phyloP scores from a whole-genome alignment of 2,888 invertebrate species.

The Apoda limacodes region DNA sequence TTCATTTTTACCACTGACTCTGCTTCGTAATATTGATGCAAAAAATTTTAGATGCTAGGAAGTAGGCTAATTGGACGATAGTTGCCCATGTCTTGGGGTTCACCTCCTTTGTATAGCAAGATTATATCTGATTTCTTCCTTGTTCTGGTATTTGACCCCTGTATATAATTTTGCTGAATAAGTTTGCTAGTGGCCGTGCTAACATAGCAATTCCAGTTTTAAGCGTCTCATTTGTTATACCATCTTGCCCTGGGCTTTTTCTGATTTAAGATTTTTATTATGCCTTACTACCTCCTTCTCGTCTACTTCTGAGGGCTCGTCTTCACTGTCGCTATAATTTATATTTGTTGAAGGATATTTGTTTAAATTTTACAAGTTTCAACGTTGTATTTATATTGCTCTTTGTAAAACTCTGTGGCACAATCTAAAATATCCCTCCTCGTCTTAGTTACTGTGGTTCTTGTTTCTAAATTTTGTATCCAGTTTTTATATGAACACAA shows the following conservation, averaged over 20 bases:
- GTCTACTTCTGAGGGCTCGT: background rate
- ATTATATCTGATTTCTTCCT: too few relatives aligned
- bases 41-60: too few relatives aligned
- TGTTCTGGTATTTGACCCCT: slow-evolving; percentile 4
- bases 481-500: slow-evolving; percentile 15
- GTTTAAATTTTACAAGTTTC: too few relatives aligned
- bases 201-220: slow-evolving; percentile 13
- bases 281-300: slow-evolving; percentile 12
- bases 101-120: too few relatives aligned
- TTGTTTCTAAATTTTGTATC: slow-evolving; percentile 14
- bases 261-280: slow-evolving; percentile 15
- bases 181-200: slow-evolving; percentile 10
- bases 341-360: too few relatives aligned
- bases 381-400: too few relatives aligned
- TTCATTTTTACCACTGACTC: too few relatives aligned
- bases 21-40: background rate
- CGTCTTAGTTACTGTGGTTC: slow-evolving; percentile 8
- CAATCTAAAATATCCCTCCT: slow-evolving; percentile 9
- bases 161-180: slow-evolving; percentile 9
- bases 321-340: background rate
- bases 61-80: too few relatives aligned
- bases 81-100: too few relatives aligned
- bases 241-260: slow-evolving; percentile 19
- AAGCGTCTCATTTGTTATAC: slow-evolving; percentile 17
- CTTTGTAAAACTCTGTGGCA: slow-evolving; percentile 11